Percentiles rank a stretch among this genome's conserved stretches.
These are phyloP conservation scores for Aricia artaxerxes DNA, from an alignment of 2,888 invertebrate species.

Conservation along the genomic window DNA sequence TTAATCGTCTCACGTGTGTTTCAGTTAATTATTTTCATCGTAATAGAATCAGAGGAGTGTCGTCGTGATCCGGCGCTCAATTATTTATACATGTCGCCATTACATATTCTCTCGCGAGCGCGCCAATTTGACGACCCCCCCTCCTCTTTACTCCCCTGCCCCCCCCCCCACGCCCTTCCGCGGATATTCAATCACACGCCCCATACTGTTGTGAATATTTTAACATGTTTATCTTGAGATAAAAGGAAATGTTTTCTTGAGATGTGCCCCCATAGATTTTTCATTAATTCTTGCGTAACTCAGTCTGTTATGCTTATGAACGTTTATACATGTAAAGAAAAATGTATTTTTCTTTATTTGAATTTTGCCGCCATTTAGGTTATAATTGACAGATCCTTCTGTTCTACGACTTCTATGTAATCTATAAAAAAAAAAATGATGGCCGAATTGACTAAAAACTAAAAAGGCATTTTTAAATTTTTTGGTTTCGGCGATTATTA, in stretches of 20 bases:
- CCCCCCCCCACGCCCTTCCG: not conserved
- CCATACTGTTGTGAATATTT: slow-evolving; percentile 15
- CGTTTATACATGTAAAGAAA: not conserved
- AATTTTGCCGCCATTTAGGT: no score
- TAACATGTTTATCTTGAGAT: slow-evolving; percentile 8
- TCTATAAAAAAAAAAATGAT: no score
- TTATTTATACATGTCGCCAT: slow-evolving; percentile 20
- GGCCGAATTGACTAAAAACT: no score
- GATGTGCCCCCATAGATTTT: not conserved
- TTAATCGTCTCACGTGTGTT: not conserved
- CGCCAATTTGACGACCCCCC: slow-evolving; percentile 17
- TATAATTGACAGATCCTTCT: no score
- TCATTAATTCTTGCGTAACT: not conserved
- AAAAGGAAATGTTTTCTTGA: slow-evolving; percentile 11
- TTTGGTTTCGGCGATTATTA: no score
- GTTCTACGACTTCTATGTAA: no score
- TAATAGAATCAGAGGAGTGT: slow-evolving; percentile 10
- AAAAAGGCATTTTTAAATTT: no score
- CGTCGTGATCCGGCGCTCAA: slow-evolving; percentile 12
- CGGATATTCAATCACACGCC: slow-evolving; percentile 19
- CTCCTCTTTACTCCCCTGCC: not conserved
- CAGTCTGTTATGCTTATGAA: not conserved
- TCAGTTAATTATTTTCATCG: slow-evolving; percentile 14
- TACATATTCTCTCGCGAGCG: slow-evolving; percentile 23
- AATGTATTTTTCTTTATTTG: no score